Evolutionary conservation across 1,140 invertebrate genomes (phyloP).

Genomic region (Dendroctonus ponderosae): DNA sequence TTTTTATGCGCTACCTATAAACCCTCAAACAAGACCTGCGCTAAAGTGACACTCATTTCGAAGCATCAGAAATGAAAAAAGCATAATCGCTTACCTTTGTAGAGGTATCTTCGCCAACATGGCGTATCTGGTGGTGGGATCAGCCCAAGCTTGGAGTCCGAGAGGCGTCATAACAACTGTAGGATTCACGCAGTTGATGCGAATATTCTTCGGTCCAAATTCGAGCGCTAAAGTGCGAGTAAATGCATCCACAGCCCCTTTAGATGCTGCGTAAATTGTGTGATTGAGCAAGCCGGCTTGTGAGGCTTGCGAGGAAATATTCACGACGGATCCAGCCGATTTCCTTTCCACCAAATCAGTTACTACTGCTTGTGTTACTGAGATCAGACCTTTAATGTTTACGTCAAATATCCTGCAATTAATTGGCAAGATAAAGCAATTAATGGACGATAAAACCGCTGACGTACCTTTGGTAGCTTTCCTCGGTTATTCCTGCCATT

Average conservation of each 20-base stretch:
- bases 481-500: constrained; percentile 63
- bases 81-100: constrained; percentile 44
- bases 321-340: constrained; percentile 77
- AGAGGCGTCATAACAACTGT: constrained; percentile 88
- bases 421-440: neutral
- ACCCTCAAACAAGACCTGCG: too few species aligned
- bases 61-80: neutral
- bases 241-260: constrained; percentile 66
- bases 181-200: constrained; percentile 87
- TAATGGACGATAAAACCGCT: neutral
- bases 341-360: constrained; percentile 69
- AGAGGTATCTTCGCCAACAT: constrained; percentile 81
- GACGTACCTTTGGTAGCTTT: constrained; percentile 70
- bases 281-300: constrained; percentile 71
- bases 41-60: neutral
- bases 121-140: constrained; percentile 66
- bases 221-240: constrained; percentile 81
- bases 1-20: too few species aligned
- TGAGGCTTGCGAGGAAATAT: constrained; percentile 80
- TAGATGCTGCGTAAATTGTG: constrained; percentile 56
- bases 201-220: constrained; percentile 79
- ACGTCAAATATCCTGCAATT: constrained; percentile 68
- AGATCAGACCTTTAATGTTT: constrained; percentile 82
- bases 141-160: constrained; percentile 77
- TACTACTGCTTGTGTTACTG: constrained; percentile 77